A percentile compares a stretch with the other conserved stretches of the same genome.
phyloP scores from a whole-genome alignment of 2,113 vertebrate genomes.

The Morone chrysops region DNA sequence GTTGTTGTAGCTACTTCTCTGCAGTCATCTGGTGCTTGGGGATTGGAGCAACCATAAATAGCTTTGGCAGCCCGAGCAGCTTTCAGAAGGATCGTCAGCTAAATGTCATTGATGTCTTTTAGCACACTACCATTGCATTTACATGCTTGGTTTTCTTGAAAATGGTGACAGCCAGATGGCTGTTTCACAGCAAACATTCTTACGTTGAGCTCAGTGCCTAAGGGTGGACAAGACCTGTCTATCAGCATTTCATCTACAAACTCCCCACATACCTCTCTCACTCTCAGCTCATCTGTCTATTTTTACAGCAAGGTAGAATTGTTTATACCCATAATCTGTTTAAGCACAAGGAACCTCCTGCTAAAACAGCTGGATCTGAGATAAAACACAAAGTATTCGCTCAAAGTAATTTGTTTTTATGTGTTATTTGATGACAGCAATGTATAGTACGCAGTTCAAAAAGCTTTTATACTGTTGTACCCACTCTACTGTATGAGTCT shows the following conservation, averaged over 20 bases:
- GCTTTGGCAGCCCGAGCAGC: slow-evolving; percentile 29
- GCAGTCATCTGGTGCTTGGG: slow-evolving; percentile 36
- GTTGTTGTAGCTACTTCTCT: slow-evolving; percentile 17
- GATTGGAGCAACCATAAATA: slow-evolving; percentile 51
- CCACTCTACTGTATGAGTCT: neutral
- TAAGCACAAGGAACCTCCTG: neutral
- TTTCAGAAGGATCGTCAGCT: slow-evolving; percentile 46
- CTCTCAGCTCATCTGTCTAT: neutral
- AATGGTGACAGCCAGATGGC: slow-evolving; percentile 64
- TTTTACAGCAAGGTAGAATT: neutral
- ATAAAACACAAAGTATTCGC: neutral
- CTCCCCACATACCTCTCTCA: slow-evolving; percentile 1
- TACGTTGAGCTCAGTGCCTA: slow-evolving; percentile 39
- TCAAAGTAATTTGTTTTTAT: neutral
- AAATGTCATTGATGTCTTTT: slow-evolving; percentile 41
- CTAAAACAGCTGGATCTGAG: neutral
- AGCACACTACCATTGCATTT: slow-evolving; percentile 27
- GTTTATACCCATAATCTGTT: neutral
- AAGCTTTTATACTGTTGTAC: neutral
- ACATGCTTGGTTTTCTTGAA: slow-evolving; percentile 40
- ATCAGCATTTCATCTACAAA: slow-evolving; percentile 49
- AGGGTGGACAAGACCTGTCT: slow-evolving; percentile 52
- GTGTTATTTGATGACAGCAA: neutral
- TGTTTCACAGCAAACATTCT: slow-evolving; percentile 52
- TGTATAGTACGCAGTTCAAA: neutral